phyloP scores from a whole-genome alignment of 2,113 vertebrate genomes.

The Chionis minor region DNA sequence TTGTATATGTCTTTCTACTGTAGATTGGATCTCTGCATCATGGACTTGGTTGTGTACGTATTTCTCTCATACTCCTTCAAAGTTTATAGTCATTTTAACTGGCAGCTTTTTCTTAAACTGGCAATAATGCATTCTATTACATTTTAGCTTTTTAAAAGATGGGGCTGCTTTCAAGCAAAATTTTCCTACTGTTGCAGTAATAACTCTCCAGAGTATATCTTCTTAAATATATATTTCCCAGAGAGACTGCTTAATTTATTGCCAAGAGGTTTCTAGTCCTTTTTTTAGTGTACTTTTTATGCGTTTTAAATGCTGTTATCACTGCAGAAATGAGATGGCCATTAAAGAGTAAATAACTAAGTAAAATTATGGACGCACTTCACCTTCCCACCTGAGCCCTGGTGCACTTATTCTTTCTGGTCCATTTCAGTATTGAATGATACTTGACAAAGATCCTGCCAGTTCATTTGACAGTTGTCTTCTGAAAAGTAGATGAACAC shows the following conservation, averaged over 20 bases:
- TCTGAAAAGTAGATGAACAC: background rate
- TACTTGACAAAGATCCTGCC: background rate
- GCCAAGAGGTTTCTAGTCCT: background rate
- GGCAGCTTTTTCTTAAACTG: background rate
- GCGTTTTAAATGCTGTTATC: background rate
- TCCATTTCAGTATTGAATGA: background rate
- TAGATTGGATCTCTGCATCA: slow-evolving; percentile 97
- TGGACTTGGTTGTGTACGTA: slow-evolving; percentile 96
- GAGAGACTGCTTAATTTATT: background rate
- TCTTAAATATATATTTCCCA: background rate
- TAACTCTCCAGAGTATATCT: background rate
- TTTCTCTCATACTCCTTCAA: slow-evolving; percentile 29
- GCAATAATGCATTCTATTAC: background rate
- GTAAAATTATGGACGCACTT: background rate
- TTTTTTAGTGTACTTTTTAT: background rate
- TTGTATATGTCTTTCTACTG: slow-evolving; percentile 67
- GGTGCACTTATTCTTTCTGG: background rate
- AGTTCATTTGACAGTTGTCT: background rate
- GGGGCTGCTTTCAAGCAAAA: background rate
- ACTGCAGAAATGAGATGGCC: background rate
- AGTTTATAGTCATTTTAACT: background rate
- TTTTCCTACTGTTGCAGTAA: background rate
- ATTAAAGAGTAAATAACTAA: background rate
- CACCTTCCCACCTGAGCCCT: background rate
- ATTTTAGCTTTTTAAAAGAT: background rate